Conservation (phyloP, 2,113 vertebrate species). For the Apeltes quadracus region DNA sequence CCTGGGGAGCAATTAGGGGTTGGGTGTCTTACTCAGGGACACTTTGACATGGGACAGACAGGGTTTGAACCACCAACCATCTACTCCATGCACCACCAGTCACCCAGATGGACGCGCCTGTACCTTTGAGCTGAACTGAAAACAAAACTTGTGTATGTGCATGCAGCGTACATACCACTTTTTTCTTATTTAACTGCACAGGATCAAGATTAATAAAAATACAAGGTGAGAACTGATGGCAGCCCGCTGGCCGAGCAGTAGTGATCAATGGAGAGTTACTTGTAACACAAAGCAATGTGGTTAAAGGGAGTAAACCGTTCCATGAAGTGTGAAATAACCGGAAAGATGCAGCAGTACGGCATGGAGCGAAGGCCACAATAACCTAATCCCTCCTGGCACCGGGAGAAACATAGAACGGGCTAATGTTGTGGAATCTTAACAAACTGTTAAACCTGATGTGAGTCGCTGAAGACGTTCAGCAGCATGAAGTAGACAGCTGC, state of each 20-base stretch:
- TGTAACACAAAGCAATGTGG: background rate
- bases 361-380: background rate
- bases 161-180: too few species aligned
- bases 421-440: background rate
- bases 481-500: constrained; percentile 15
- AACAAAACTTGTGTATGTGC: too few species aligned
- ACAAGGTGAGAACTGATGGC: background rate
- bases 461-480: background rate
- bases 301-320: background rate
- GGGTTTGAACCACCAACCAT: too few species aligned
- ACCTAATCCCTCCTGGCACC: background rate
- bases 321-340: background rate
- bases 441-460: background rate
- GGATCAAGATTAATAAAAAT: background rate
- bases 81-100: too few species aligned
- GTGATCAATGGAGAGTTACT: too few species aligned
- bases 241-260: too few species aligned
- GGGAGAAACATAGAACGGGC: background rate
- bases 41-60: too few species aligned
- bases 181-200: too few species aligned
- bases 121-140: too few species aligned
- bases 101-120: too few species aligned
- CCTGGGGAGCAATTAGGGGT: too few species aligned
- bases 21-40: too few species aligned
- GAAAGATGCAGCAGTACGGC: background rate